Evolutionary conservation across 2,113 vertebrate species (phyloP).

Genomic region (Tetrax tetrax): DNA sequence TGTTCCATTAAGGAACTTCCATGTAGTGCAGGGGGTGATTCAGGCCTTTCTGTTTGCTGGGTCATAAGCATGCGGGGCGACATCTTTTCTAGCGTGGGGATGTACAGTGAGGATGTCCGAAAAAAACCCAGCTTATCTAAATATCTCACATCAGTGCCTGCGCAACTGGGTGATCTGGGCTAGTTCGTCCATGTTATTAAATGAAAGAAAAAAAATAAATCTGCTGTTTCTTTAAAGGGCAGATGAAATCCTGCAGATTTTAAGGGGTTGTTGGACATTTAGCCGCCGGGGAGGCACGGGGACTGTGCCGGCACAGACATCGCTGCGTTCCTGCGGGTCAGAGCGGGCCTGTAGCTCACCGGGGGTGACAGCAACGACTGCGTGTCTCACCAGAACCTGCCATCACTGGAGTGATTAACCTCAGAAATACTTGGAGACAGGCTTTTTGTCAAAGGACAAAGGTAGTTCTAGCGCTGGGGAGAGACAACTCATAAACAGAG

Average conservation of each 20-base stretch:
- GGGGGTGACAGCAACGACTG: neutral
- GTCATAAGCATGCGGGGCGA: neutral
- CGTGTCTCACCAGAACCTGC: neutral
- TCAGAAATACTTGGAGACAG: neutral
- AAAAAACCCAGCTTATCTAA: neutral
- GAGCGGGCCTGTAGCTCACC: neutral
- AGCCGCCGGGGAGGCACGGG: too few relatives aligned
- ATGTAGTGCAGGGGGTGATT: neutral
- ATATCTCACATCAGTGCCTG: neutral
- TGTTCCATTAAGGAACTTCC: constrained; percentile 37
- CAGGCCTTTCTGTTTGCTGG: neutral
- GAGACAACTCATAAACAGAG: neutral
- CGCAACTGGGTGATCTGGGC: neutral
- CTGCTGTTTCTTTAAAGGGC: neutral
- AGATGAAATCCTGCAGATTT: neutral
- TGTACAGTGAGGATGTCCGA: too few relatives aligned
- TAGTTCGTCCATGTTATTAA: neutral
- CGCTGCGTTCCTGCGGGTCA: accelerated
- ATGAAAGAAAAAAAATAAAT: neutral
- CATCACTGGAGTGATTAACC: neutral
- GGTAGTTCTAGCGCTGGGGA: neutral
- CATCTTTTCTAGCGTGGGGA: neutral
- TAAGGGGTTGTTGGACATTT: neutral
- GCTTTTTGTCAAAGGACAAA: neutral
- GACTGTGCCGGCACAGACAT: neutral